Base-by-base conservation (phyloP, 2,113 vertebrate species). In the Tragelaphus imberbis region DNA sequence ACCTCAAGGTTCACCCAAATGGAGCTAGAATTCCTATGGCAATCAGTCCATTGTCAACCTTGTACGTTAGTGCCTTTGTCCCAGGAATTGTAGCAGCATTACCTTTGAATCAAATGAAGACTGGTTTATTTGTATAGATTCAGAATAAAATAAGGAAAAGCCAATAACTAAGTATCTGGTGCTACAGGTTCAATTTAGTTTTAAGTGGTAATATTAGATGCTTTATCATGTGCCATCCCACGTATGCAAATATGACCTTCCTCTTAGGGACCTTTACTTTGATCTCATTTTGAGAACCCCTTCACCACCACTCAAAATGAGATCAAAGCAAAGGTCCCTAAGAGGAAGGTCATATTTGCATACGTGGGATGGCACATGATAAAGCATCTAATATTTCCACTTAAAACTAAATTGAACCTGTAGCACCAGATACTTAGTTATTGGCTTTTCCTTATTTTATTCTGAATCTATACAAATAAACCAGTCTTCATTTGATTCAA, bases 11-110 rank as follows among this genome's bases (percentile, higher is more conserved):
- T 95, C 95, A 89, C 88, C 49, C 91, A 88, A 28, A 1, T 89
- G 93, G 81, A 95, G 94, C 77, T 89, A 71, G 85, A 82, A 97
- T 96, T 94, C 94, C 95, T 93, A 44, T 25, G 68, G 84, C n/a
- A 82, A 40, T 89, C 61, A n/a, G 27, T 92, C 79, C 81, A 40
- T 95, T 97, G 92, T 96, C 91, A 94, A 56, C 55, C 51, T 81
- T 84, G 55, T 91, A 40, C 36, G 15, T 79, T 59, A 58, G 23
- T 79, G 61, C n/a, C 77, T 97, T 40, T 40, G 40, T 40, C 40
- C 40, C 40, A 40, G 40, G 40, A 40, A 40, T 40, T 40, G 40
- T 40, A 40, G 40, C 40, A 40, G 40, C 40, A 40, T 40, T 40
- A 40, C 40, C 40, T 40, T 40, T 40, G 40, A 40, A 40, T 40